Percentiles rank a stretch among this genome's conserved stretches.
These are phyloP conservation scores for Scaptomyza caliginosa DNA, from an alignment of 2,888 invertebrate species.

Conservation along the genomic window DNA sequence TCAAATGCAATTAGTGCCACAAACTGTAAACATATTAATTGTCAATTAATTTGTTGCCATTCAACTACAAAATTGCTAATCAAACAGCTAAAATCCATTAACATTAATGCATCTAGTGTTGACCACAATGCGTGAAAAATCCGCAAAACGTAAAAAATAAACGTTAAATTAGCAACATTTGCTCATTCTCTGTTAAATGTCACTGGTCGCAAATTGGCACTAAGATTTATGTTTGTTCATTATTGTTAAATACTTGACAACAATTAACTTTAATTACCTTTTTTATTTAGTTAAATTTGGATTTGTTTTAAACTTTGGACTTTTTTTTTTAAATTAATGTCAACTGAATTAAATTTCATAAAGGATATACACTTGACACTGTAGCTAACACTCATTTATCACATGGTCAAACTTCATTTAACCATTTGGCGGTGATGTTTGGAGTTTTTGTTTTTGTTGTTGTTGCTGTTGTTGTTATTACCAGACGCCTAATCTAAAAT, in stretches of 20 bases:
- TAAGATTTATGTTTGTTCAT: background rate
- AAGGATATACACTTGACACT: background rate
- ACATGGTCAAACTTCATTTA: conserved; percentile 33
- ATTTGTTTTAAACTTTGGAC: too few species aligned
- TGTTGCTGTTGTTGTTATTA: conserved; percentile 22
- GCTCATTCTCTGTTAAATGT: conserved; percentile 1
- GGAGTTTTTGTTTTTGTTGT: conserved; percentile 5
- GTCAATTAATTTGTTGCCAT: conserved; percentile 72
- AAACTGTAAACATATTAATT: conserved; percentile 61
- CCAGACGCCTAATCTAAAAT: conserved; percentile 72
- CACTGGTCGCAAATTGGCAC: background rate
- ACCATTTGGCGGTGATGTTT: conserved; percentile 4
- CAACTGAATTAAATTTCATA: too few species aligned
- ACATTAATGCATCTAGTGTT: conserved; percentile 47
- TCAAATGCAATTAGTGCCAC: conserved; percentile 66
- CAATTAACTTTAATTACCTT: background rate
- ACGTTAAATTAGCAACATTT: conserved; percentile 18
- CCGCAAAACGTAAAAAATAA: background rate
- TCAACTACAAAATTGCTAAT: conserved; percentile 63
- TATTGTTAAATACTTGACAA: background rate
- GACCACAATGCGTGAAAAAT: conserved; percentile 31
- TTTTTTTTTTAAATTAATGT: background rate
- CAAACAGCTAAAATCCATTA: conserved; percentile 74
- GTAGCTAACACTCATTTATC: conserved; percentile 17
- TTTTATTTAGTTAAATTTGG: too few species aligned